A percentile compares a stretch with the other conserved stretches of the same genome.
phyloP scores from a whole-genome alignment of 2,888 invertebrate species.

The Cantharis lateralis region DNA sequence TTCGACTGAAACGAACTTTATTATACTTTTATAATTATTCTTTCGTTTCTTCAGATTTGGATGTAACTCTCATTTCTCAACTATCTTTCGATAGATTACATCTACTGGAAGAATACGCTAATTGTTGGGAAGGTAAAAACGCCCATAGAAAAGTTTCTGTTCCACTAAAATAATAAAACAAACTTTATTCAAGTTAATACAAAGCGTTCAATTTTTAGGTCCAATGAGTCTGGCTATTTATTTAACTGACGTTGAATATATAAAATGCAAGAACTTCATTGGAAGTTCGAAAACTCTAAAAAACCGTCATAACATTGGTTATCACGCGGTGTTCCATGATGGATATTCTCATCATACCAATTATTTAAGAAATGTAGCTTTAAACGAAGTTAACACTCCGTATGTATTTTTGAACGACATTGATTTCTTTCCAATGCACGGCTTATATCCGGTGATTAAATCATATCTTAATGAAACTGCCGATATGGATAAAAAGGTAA shows the following conservation, averaged over 20 bases:
- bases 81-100: constrained; percentile 85
- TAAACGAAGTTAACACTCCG: constrained; percentile 77
- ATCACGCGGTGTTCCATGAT: constrained; percentile 88
- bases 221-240: constrained; percentile 88
- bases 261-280: constrained; percentile 76
- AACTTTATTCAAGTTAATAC: too few relatives aligned
- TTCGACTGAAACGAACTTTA: constrained; percentile 77
- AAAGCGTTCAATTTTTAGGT: constrained; percentile 57
- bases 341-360: constrained; percentile 91
- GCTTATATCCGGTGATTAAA: constrained; percentile 74
- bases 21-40: constrained; percentile 80
- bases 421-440: constrained; percentile 86
- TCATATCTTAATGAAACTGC: constrained; percentile 56
- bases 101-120: constrained; percentile 79
- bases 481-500: constrained; percentile 57
- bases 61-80: constrained; percentile 88
- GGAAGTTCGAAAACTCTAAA: constrained; percentile 74
- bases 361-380: constrained; percentile 83
- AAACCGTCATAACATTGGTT: constrained; percentile 79
- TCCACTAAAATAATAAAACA: too few relatives aligned
- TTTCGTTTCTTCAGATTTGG: constrained; percentile 66
- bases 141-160: too few relatives aligned
- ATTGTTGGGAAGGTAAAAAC: constrained; percentile 80
- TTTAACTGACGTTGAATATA: constrained; percentile 85
- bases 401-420: constrained; percentile 88